Base-by-base conservation (phyloP, 1,140 invertebrate species). In the Bathynomus jamesi region DNA sequence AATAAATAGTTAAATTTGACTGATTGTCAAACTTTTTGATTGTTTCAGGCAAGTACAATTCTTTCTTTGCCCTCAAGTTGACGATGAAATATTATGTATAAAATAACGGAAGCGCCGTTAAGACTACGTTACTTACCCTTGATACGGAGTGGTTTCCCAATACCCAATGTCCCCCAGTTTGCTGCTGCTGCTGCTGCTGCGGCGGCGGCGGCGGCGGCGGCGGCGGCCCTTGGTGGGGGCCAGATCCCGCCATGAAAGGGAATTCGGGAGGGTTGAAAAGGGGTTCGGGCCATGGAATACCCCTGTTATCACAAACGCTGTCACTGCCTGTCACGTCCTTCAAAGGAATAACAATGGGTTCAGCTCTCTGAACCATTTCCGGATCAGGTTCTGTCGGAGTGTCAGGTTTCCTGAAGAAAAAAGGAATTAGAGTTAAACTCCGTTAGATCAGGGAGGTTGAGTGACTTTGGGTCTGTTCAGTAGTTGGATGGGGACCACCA, bases 291-390 rank as follows among this genome's bases (percentile, higher is more conserved):
- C 91, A 93, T 2, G 89, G 86, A 78, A 87, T 85, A 61, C 83
- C 83, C 73, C 87, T 86, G 78, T 89, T 90, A 79, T 92, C 90
- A 78, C 88, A 90, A 25, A 92, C 86, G 74, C 87, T 91, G 77
- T 91, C 91, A 79, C 89, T 90, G 1, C 90, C 91, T 0, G 89
- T 89, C 0, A 92, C 85, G 84, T 96, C 94, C 74, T 95, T 92
- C 65, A 95, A 82, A 4, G 94, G 94, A 82, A 97, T 96, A 7
- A 87, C 83, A 74, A 89, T 88, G 2, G 92, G 89, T 79, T 94
- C 91, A 1, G 86, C 85, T 64, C 88, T 86, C 10, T 85, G 80
- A n/a, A 75, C 89, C 87, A 77, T 90, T 82, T 96, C 93, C 67
- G 88, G 81, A 76, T 96, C 93, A 0, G 94, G 91, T 83, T 96